Conservation (phyloP, 2,113 vertebrate species). For the Gulo gulo region DNA sequence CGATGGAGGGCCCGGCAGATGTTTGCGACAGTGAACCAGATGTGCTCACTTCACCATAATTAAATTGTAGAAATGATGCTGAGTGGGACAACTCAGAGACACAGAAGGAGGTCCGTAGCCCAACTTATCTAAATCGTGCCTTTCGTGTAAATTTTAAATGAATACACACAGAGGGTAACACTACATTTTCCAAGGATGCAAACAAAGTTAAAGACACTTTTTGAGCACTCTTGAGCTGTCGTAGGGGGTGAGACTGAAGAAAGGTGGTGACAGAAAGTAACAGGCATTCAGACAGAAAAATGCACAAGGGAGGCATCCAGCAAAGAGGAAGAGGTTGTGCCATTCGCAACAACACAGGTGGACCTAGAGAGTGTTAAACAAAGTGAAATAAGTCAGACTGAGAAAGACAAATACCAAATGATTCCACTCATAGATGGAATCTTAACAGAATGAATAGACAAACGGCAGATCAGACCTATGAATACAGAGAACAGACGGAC, state of each 20-base stretch:
- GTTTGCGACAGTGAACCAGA: not conserved
- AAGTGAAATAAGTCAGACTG: not conserved
- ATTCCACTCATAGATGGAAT: not conserved
- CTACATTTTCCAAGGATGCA: not conserved
- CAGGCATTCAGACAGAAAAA: not conserved
- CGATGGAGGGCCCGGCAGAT: not conserved
- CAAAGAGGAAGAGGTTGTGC: not conserved
- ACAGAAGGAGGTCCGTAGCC: not conserved
- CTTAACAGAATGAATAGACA: not conserved
- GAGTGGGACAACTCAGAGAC: not conserved
- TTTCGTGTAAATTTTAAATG: slow-evolving; percentile 1
- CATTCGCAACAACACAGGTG: not conserved
- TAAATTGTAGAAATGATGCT: not conserved
- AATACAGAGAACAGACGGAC: not conserved
- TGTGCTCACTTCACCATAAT: not conserved
- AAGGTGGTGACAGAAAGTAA: not conserved
- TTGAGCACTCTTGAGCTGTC: not conserved
- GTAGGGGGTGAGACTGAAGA: not conserved
- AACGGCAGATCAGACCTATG: not conserved
- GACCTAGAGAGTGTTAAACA: not conserved
- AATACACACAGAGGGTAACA: not conserved
- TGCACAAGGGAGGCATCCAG: not conserved
- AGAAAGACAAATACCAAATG: not conserved
- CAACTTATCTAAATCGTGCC: not conserved
- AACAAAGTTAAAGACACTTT: not conserved